Evolutionary conservation across 2,797 vertebrate genomes (phyloP).

Genomic region (Rhinogobio ventralis): DNA sequence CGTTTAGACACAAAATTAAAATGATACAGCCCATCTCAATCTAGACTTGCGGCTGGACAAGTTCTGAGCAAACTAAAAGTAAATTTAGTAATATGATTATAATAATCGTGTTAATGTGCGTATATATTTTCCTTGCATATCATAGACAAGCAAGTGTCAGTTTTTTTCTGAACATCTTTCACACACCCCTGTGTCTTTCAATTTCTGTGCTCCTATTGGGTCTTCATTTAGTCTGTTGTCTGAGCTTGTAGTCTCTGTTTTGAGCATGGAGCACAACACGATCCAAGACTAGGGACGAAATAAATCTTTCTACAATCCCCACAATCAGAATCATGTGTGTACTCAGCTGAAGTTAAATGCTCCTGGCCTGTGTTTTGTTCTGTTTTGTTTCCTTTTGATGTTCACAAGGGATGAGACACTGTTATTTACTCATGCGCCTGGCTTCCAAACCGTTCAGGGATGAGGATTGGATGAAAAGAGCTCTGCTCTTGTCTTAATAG

Average conservation of each 20-base stretch:
- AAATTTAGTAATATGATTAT: not conserved
- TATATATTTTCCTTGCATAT: not conserved
- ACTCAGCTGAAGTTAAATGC: conserved; percentile 57
- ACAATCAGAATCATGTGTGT: not conserved
- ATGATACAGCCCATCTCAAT: not conserved
- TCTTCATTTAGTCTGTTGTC: not conserved
- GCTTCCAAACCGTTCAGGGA: conserved; percentile 44
- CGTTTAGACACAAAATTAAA: not conserved
- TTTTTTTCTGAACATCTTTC: not conserved
- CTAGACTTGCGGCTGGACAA: not conserved
- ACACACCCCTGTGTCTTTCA: not conserved
- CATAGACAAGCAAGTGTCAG: not conserved
- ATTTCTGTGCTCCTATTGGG: not conserved
- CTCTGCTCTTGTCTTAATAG: conserved; percentile 12
- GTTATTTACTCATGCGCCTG: conserved; percentile 56
- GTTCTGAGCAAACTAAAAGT: not conserved
- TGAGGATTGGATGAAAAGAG: conserved; percentile 22
- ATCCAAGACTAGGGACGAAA: not conserved
- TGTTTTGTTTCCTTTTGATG: conserved; percentile 68
- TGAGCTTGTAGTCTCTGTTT: not conserved
- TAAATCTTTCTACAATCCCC: not conserved
- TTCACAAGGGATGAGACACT: conserved; percentile 58
- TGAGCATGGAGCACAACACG: not conserved
- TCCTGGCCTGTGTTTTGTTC: conserved; percentile 60
- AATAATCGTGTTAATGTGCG: too few species aligned